Percentiles rank a stretch among this genome's conserved stretches.
Conservation (phyloP, 2,113 vertebrate genomes). For the Maccullochella peelii region DNA sequence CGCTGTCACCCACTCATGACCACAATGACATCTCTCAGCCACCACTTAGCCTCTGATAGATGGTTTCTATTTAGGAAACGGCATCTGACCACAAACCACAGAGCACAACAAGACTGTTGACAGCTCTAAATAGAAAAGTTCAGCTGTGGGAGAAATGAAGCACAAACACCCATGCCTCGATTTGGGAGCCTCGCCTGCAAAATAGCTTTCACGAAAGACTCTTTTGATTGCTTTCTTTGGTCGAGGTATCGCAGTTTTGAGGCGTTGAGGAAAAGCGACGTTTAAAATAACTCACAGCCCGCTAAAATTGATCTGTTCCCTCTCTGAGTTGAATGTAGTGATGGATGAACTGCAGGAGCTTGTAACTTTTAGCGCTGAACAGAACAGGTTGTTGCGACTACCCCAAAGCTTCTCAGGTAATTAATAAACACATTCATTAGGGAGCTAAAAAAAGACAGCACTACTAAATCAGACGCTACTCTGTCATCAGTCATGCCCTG, state of each 20-base stretch:
- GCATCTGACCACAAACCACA: constrained; percentile 73
- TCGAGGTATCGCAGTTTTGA: constrained; percentile 42
- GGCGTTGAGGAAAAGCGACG: background rate
- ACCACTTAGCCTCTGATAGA: constrained; percentile 81
- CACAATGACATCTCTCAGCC: constrained; percentile 80
- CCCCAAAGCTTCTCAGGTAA: constrained; percentile 47
- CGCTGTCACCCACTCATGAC: constrained; percentile 76
- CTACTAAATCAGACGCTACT: constrained; percentile 54
- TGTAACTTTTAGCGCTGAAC: constrained; percentile 36
- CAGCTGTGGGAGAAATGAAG: constrained; percentile 55
- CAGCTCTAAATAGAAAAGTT: constrained; percentile 76
- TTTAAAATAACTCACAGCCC: constrained; percentile 33
- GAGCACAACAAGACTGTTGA: constrained; percentile 78
- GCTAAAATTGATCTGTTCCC: constrained; percentile 43
- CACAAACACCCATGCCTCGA: constrained; percentile 51
- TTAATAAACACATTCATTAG: constrained; percentile 68
- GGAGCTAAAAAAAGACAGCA: constrained; percentile 50
- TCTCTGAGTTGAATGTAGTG: background rate
- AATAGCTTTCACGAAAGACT: constrained; percentile 53
- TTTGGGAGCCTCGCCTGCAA: constrained; percentile 48
- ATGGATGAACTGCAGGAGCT: constrained; percentile 40
- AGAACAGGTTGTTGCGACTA: constrained; percentile 39
- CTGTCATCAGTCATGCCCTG: constrained; percentile 59
- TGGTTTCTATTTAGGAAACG: constrained; percentile 81
- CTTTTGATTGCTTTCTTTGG: constrained; percentile 56